Evolutionary conservation across 2,888 invertebrate genomes (phyloP).

Genomic region (Apodemia mormo): DNA sequence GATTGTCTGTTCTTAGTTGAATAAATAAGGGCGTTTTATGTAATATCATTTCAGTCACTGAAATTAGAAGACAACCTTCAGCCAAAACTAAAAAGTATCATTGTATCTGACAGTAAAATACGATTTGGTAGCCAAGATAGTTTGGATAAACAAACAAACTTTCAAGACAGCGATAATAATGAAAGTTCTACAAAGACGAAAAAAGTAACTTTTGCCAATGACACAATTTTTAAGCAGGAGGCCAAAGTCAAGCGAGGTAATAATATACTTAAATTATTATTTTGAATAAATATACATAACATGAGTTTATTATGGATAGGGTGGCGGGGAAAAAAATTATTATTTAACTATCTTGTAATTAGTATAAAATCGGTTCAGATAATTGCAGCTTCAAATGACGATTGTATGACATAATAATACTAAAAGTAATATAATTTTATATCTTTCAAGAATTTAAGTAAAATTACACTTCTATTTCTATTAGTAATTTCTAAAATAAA

Average conservation of each 20-base stretch:
- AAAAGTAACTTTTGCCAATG: conserved; percentile 69
- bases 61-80: conserved; percentile 52
- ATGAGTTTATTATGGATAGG: too few species aligned
- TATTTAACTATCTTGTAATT: too few species aligned
- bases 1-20: background rate
- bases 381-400: too few species aligned
- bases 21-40: background rate
- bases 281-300: background rate
- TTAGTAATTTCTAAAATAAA: too few species aligned
- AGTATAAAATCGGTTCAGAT: too few species aligned
- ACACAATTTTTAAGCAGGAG: conserved; percentile 64
- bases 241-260: conserved; percentile 60
- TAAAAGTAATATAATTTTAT: too few species aligned
- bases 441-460: too few species aligned
- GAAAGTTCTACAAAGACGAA: conserved; percentile 59
- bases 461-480: too few species aligned
- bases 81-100: conserved; percentile 70
- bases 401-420: too few species aligned
- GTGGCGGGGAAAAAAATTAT: too few species aligned
- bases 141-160: conserved; percentile 66
- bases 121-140: conserved; percentile 68
- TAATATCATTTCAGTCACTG: conserved; percentile 50
- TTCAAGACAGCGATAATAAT: conserved; percentile 55
- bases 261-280: conserved; percentile 12
- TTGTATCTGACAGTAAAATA: conserved; percentile 52